Evolutionary conservation across 2,797 vertebrate species (phyloP).

Genomic region (Enteromius trimaculatus): DNA sequence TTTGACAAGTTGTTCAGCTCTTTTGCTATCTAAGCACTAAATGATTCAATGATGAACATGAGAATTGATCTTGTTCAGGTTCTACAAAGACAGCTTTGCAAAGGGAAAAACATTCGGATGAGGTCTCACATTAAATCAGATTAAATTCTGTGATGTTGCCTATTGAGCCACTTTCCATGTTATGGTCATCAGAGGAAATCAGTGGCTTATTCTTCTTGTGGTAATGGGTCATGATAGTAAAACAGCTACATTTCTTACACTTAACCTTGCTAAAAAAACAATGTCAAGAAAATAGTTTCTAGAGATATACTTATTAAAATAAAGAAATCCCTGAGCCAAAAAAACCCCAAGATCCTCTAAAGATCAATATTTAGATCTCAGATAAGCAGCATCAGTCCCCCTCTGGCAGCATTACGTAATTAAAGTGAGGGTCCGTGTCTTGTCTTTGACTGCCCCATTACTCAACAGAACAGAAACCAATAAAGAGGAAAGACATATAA

Average conservation of each 20-base stretch:
- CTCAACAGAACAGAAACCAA: slow-evolving; percentile 37
- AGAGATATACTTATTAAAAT: not conserved
- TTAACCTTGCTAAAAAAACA: not conserved
- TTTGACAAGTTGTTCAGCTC: not conserved
- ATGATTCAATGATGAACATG: not conserved
- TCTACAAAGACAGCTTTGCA: not conserved
- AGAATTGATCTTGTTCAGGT: not conserved
- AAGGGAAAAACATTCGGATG: slow-evolving; percentile 9
- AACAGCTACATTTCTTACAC: not conserved
- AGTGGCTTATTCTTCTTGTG: slow-evolving; percentile 8
- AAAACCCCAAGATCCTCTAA: slow-evolving; percentile 4
- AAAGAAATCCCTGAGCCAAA: not conserved
- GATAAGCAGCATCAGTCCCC: slow-evolving; percentile 39
- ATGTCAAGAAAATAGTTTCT: not conserved
- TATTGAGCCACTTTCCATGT: not conserved
- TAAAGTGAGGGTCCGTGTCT: slow-evolving; percentile 52
- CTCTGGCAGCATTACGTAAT: slow-evolving; percentile 57
- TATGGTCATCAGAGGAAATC: not conserved
- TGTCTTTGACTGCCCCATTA: slow-evolving; percentile 51
- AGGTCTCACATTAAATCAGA: not conserved
- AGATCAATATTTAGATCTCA: slow-evolving; percentile 32
- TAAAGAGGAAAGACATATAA: slow-evolving; percentile 9
- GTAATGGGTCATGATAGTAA: not conserved
- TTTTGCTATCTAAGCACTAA: not conserved
- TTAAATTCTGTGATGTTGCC: not conserved